Percentiles rank a stretch among this genome's conserved stretches.
These are phyloP conservation scores for Bradynema listronoti DNA, from an alignment of 1,140 invertebrate species.

Conservation along the genomic window DNA sequence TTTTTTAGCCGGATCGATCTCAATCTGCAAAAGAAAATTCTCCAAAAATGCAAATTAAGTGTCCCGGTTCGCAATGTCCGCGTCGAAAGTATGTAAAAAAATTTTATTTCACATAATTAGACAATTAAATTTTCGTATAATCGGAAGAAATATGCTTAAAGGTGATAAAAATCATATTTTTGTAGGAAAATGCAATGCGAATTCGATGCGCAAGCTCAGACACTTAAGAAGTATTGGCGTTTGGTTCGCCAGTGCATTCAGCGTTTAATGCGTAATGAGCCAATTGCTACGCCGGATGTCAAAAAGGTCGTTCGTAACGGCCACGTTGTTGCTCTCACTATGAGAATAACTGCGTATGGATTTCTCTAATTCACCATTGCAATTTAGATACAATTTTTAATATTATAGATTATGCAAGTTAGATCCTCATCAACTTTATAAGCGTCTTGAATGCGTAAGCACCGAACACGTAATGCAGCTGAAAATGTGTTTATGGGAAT, in stretches of 20 bases:
- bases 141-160: too few species aligned
- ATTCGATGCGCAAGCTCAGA: background rate
- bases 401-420: slow-evolving; percentile 10
- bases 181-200: background rate
- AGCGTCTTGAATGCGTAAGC: slow-evolving; percentile 3
- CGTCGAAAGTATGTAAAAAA: background rate
- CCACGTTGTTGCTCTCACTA: background rate
- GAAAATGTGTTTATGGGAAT: slow-evolving; percentile 3
- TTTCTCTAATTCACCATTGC: background rate
- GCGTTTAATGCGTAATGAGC: background rate
- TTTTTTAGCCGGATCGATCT: slow-evolving; percentile 1
- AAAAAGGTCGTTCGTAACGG: background rate
- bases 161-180: too few species aligned
- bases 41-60: background rate
- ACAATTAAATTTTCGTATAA: too few species aligned
- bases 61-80: slow-evolving; percentile 2
- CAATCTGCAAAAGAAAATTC: background rate
- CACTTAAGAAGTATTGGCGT: slow-evolving; percentile 3
- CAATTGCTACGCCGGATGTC: background rate
- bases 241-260: background rate
- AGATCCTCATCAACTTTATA: slow-evolving; percentile 4
- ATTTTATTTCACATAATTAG: too few species aligned
- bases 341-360: background rate
- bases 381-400: background rate
- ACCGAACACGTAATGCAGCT: slow-evolving; percentile 2